Conservation (phyloP, 2,113 vertebrate species). For the Pelmatolapia mariae region DNA sequence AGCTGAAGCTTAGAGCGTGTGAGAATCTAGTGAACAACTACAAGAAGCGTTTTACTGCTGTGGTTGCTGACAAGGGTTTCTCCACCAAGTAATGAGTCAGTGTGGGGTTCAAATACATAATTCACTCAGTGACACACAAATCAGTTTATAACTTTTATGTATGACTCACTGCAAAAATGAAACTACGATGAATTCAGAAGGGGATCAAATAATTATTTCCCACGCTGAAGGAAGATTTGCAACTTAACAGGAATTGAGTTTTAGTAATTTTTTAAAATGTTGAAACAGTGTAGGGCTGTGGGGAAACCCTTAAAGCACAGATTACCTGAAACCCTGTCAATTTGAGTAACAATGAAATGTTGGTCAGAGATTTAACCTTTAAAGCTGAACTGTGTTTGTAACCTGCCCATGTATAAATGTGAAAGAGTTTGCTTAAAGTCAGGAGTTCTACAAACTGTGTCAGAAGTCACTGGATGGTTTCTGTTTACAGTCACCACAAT, state of each 20-base stretch:
- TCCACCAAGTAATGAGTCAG: background rate
- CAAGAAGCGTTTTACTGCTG: background rate
- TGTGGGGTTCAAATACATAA: background rate
- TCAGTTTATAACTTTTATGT: background rate
- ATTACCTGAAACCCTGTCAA: background rate
- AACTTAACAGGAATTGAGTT: background rate
- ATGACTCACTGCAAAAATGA: background rate
- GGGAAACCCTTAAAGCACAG: background rate
- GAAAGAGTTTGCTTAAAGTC: background rate
- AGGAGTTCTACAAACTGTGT: background rate
- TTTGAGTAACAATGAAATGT: background rate
- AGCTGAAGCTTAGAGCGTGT: background rate
- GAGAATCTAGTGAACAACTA: accelerated
- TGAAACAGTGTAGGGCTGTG: background rate
- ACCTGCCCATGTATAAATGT: background rate
- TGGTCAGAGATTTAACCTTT: background rate
- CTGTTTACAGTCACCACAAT: background rate
- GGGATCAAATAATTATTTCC: background rate
- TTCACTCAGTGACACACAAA: background rate
- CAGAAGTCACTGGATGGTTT: background rate
- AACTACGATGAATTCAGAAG: background rate
- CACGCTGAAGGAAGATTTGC: background rate
- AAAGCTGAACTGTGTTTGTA: background rate
- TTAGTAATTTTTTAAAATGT: background rate
- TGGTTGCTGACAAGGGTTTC: background rate